Evolutionary conservation across 2,113 vertebrate genomes (phyloP), one percentile per base, ranked within the genome.

Genomic region (Bubalus kerabau): DNA sequence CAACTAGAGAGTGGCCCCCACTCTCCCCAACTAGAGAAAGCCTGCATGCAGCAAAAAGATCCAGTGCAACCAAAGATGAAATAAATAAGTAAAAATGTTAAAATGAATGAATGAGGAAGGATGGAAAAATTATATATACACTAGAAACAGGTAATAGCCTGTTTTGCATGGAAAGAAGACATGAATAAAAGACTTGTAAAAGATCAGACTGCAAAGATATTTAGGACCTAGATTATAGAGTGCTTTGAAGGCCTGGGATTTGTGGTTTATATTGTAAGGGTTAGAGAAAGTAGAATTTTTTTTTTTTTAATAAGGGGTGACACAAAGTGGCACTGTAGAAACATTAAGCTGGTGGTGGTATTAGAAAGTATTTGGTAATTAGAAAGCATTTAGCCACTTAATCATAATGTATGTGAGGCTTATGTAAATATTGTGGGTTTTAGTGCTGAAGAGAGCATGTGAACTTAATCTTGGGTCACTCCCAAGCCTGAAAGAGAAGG

Each of bases 341-440:
- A 97, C 30, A 81, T 88, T 85, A 94, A 80, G 92, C 74, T 96
- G 74, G 86, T 97, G 32, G 78, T 48, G 64, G 46, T 95, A 97
- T 94, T 97, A 94, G 85, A 90, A 96, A 91, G 28, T 85, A 88
- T 86, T 91, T 91, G 97, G 87, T 80, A 94, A 96, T 94, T 86
- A 52, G n/a, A 84, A 94, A 93, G 48, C 71, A 90, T 60, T 92
- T 81, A 90, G 67, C 85, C 87, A 92, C 90, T 90, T 93, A 90
- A 86, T 95, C 46, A 48, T 57, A 82, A 91, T 48, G 54, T 50
- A 84, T 93, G 74, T 83, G 56, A 67, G 24, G 24, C 50, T 93
- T 95, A 74, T 56, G 15, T 96, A 97, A 97, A 91, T 81, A 95
- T 7, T 97, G 54, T 90, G 95, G 76, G 0, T 78, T 93, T 64